phyloP scores from a whole-genome alignment of 1,140 invertebrate genomes.

The Plutomurus gul region DNA sequence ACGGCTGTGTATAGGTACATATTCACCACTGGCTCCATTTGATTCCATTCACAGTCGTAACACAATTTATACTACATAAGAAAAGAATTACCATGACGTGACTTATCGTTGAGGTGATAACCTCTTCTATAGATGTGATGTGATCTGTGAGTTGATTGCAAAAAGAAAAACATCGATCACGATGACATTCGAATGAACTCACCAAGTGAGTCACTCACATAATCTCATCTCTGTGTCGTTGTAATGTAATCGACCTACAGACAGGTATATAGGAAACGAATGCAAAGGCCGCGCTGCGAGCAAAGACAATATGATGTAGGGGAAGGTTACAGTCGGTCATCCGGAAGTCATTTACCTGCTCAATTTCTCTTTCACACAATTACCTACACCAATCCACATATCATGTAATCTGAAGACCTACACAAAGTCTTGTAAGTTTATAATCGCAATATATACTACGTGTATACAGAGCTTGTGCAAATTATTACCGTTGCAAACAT shows the following conservation, averaged over 20 bases:
- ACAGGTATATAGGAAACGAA: neutral
- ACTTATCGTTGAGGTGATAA: neutral
- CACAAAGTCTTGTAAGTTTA: neutral
- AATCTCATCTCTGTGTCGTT: no score
- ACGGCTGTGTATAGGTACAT: no score
- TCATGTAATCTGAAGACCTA: slow-evolving; percentile 25
- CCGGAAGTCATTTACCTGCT: slow-evolving; percentile 35
- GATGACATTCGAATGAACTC: neutral
- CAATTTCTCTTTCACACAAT: slow-evolving; percentile 33
- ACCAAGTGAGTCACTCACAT: no score
- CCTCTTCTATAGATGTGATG: no score
- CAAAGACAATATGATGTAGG: neutral
- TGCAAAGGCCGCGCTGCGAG: neutral
- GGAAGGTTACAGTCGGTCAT: slow-evolving; percentile 37
- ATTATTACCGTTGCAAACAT: no score
- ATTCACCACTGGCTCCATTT: no score
- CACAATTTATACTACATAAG: no score
- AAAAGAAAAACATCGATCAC: neutral
- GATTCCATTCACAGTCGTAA: no score
- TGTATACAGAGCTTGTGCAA: no score
- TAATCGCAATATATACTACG: no score
- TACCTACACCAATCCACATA: slow-evolving; percentile 14
- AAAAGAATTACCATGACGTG: neutral
- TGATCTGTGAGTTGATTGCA: neutral
- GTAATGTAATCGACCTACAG: neutral